These are phyloP conservation scores for Lagopus muta DNA, from an alignment of 2,113 vertebrate genomes.

Conservation along the genomic window DNA sequence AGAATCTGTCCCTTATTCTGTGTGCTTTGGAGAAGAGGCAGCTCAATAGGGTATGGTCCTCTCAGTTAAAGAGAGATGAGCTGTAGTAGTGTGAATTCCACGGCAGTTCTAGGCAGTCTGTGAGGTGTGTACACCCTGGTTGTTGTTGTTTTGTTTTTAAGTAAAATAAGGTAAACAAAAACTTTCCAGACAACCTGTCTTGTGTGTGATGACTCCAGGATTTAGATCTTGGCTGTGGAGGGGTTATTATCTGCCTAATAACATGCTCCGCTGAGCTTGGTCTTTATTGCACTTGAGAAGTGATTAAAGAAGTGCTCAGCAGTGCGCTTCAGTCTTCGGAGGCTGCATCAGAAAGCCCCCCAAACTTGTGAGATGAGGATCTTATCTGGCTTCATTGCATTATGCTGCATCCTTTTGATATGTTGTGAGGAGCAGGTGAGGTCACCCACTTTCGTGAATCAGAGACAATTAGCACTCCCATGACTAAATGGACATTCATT, in stretches of 20 bases:
- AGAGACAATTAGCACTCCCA: slow-evolving; percentile 78
- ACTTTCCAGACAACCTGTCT: slow-evolving; percentile 2
- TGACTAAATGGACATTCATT: slow-evolving; percentile 77
- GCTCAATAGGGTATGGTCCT: neutral
- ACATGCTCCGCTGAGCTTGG: slow-evolving; percentile 30
- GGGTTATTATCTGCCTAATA: slow-evolving; percentile 70
- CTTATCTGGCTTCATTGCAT: slow-evolving; percentile 30
- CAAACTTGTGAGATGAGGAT: slow-evolving; percentile 19
- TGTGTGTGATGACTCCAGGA: slow-evolving; percentile 28
- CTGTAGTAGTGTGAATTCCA: neutral
- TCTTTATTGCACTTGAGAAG: slow-evolving; percentile 44
- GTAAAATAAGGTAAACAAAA: neutral
- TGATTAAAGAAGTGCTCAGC: slow-evolving; percentile 58
- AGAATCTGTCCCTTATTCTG: neutral
- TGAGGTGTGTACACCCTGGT: neutral
- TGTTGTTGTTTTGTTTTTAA: neutral
- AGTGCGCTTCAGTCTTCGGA: slow-evolving; percentile 1
- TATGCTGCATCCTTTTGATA: slow-evolving; percentile 43
- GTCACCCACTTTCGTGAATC: slow-evolving; percentile 66
- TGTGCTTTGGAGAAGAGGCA: neutral
- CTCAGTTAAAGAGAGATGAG: neutral
- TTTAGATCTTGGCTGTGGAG: slow-evolving; percentile 18
- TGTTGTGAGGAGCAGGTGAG: slow-evolving; percentile 71
- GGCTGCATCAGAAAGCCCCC: slow-evolving; percentile 25
- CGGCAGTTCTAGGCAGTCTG: neutral